Base-by-base conservation (phyloP, 1,140 invertebrate species). In the Pogonus chalceus region DNA sequence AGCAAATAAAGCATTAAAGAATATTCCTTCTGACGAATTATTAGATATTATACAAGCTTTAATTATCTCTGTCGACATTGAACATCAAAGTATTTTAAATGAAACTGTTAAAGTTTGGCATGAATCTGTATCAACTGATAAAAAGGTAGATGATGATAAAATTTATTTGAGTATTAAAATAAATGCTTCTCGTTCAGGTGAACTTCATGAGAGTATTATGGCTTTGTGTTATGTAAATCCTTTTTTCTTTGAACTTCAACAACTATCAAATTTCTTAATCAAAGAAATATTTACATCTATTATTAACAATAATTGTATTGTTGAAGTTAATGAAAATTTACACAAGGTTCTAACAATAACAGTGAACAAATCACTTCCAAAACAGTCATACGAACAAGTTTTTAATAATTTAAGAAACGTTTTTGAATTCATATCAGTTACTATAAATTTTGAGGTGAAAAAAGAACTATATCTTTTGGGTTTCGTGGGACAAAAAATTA, bases 401-500 rank as follows among this genome's bases (percentile, higher is more conserved):
- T 76, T 87, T 20, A 57, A 73, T 14, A 79, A 84, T 64, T 66
- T 87, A 23, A 74, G 72, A 54, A 57, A 72, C 35, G 58, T 86
- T 18, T 79, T 87, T 43, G 64, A 76, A 39, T 85, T 78, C 60
- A 63, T 88, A 16, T 56, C 72, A 52, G 68, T 76, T 52, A 76
- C 76, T 64, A 73, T 86, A 46, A 76, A 81, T 60, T 60, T 80
- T 56, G 60, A 66, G 2, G 65, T 80, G 37, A 62, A 69, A 1
- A 67, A 72, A 1, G 66, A 77, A 0, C 63, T 73, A 16, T 76
- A 76, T 16, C 68, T 87, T 10, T 76, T 90, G 56, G 69, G 62
- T 49, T 76, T 79, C 53, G 69, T 92, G 31, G 83, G 83, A 0
- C 66, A 73, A 7, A 63, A 79, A 51, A 72, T 90, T 2, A 71